A percentile compares a stretch with the other conserved stretches of the same genome.
phyloP scores from a whole-genome alignment of 2,797 vertebrate species.

The Schizothorax lantsangensis region DNA sequence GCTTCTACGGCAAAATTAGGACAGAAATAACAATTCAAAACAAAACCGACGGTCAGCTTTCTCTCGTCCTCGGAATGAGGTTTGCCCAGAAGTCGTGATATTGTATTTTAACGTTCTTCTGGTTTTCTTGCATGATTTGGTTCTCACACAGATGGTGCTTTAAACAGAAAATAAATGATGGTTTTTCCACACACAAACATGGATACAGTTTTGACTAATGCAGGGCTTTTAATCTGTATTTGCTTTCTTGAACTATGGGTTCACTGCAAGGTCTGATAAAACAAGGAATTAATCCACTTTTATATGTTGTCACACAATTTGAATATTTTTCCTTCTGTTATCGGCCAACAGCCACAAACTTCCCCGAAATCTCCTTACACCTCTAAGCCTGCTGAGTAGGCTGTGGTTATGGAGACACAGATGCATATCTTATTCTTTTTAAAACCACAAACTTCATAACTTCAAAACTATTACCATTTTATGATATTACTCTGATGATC shows the following conservation, averaged over 20 bases:
- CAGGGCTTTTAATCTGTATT: constrained; percentile 20
- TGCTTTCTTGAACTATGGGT: constrained; percentile 45
- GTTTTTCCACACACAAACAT: constrained; percentile 18
- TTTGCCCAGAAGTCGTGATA: constrained; percentile 22
- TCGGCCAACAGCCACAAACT: constrained; percentile 49
- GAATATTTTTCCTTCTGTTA: constrained; percentile 49
- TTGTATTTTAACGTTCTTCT: constrained; percentile 41
- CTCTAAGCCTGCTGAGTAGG: constrained; percentile 47
- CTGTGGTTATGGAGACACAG: constrained; percentile 30
- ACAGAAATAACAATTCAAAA: constrained; percentile 53
- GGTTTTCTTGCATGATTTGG: constrained; percentile 41
- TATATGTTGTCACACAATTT: constrained; percentile 39
- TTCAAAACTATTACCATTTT: not conserved
- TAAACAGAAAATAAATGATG: constrained; percentile 32
- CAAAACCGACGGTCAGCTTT: constrained; percentile 41
- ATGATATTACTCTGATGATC: not conserved
- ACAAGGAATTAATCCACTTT: constrained; percentile 47
- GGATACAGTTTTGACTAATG: constrained; percentile 40
- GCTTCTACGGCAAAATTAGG: constrained; percentile 43
- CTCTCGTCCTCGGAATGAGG: constrained; percentile 30
- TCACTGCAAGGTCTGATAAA: constrained; percentile 49
- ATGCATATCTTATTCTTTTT: constrained; percentile 17
- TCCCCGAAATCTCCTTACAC: constrained; percentile 47
- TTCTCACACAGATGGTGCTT: constrained; percentile 16
- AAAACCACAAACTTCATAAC: not conserved